Base-by-base conservation (phyloP, 2,113 vertebrate genomes). In the Meleagris gallopavo region DNA sequence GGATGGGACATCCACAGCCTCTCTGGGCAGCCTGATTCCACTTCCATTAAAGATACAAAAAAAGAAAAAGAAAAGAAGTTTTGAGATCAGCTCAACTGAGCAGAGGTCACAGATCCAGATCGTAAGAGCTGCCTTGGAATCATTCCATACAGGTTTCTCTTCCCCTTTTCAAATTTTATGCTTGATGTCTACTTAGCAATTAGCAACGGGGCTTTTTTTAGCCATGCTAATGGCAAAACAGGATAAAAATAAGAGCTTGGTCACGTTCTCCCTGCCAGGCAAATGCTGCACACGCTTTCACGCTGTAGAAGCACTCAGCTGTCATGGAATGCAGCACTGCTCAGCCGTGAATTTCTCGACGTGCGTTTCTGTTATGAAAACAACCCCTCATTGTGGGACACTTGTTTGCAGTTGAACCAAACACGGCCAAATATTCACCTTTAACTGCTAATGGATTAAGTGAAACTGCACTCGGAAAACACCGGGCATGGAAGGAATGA, bases 371-470 rank as follows among this genome's bases (percentile, higher is more conserved):
- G 94, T 97, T 97, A 86, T 96, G 90, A 32, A 91, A 96, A 97
- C 94, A 97, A 83, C 89, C 61, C 95, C 48, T 80, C 52, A 20
- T 64, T 57, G 90, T 25, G 50, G 89, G 89, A 84, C 61, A 38
- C 64, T 85, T 97, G 96, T 97, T 97, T 97, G 46, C 4, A 80
- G 94, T 95, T 73, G 36, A 95, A 91, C 11, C 94, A 95, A 95
- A 67, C 67, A 0, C 91, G 22, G 67, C 78, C 84, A 87, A 82
- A 93, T 54, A 85, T 74, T 84, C 86, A n/a, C 24, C 84, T 65
- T 48, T 36, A 90, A 83, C 86, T 86, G 88, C 55, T 91, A 36
- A 61, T 48, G 78, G 66, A 79, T 87, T 36, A 48, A 66, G 64
- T 81, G 57, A 77, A 94, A 73, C 77, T 13, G 40, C 2, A 2